Evolutionary conservation across 2,888 invertebrate species (phyloP), one percentile per base, ranked within the genome.

Genomic region (Diarsia dahlii): DNA sequence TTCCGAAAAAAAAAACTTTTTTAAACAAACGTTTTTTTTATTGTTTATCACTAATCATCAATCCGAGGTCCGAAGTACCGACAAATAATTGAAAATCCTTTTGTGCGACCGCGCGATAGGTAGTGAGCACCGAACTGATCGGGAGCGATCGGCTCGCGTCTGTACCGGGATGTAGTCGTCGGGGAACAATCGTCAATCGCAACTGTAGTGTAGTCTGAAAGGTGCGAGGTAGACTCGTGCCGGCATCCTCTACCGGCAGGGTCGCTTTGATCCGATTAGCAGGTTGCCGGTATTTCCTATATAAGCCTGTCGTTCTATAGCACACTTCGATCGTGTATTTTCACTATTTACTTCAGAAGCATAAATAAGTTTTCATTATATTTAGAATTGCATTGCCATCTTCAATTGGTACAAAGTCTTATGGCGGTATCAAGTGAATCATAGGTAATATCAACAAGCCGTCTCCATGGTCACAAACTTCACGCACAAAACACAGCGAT

Each of bases 401-500:
- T 64, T 34, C 20, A 23, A 52, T 64, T 8, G 12, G 23, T 46
- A 20, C 8, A 48, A 62, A 63, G 18, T 52, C 8, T 62, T 23
- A 54, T 28, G 23, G 13, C n/a, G 23, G 54, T 45, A 56, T 18
- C n/a, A 52, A 78, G 5, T 60, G n/a, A 45, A 28, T 34, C 5
- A 4, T 45, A 28, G 9, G 5, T 48, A 62, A 34, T 65, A 65
- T 34, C 34, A 60, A 60, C 60, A 60, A 28, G 28, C 9, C 52
- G 12, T 20, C 60, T 52, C 46, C 39, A 50, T 23, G 45, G n/a
- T 48, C 81, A 74, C 72, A n/a, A 58, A 54, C 28, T 64, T 46
- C 20, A 69, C 68, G 23, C 67, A 83, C 73, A 63, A 68, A 64
- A 74, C 83, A 80, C 71, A 67, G 20, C 20, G 15, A 63, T 73